Evolutionary conservation across 2,113 vertebrate genomes (phyloP), one percentile per base, ranked within the genome.

Genomic region (Gorilla gorilla): DNA sequence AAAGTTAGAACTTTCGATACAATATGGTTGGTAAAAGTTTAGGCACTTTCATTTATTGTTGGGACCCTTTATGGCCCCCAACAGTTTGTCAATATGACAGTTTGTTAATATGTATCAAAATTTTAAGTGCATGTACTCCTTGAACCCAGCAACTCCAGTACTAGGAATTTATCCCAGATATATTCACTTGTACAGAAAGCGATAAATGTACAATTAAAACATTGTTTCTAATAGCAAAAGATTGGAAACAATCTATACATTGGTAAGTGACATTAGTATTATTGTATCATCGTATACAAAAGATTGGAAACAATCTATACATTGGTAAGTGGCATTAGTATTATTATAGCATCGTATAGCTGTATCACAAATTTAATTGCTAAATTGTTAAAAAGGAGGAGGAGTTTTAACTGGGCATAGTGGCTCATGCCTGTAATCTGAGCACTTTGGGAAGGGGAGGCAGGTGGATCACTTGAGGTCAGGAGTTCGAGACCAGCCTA

Each of bases 151-250:
- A 80, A 30, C 89, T 89, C 14, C 59, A n/a, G 43, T 52, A 78
- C 25, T 64, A 40, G 17, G 10, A 91, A 73, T 91, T 96, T 88
- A 64, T 91, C 45, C 8, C 32, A 72, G 43, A 79, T 64, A 52
- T 18, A 79, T 48, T 93, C 91, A 61, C 27, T 32, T 55, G 18
- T 96, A 32, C 61, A 40, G 59, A 89, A 94, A 94, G 35, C 84
- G 59, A 66, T 79, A 96, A 70, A 20, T 82, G 35, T 82, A 52
- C 16, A 55, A 43, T 64, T 66, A 43, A 35, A 89, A 40, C 43
- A 80, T 43, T 93, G 12, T 93, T 93, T 96, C 72, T 85, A 72
- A 52, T n/a, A 85, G 8, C n/a, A 20, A 52, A 85, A 80, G 52
- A n/a, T 86, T 72, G 12, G 68, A 89, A 96, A 83, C 48, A 81